Evolutionary conservation across 2,113 vertebrate species (phyloP), one percentile per base, ranked within the genome.

Genomic region (Saccopteryx bilineata): DNA sequence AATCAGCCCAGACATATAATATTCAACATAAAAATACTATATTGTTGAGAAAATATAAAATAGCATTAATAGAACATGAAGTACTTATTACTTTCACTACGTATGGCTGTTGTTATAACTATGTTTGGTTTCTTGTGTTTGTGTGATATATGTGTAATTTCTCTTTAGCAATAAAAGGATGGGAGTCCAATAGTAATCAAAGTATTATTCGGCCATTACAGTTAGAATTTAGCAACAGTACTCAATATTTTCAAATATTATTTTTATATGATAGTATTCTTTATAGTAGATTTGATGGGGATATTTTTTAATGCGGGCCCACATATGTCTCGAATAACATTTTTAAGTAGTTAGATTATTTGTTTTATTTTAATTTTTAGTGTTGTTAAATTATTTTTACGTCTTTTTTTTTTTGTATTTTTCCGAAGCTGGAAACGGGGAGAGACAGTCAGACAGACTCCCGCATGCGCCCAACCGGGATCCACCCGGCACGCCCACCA

Each of bases 331-430:
- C 1, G 65, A 46, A 87, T 5, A 71, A 28, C 82, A 33, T 39
- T 93, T 85, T 33, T 76, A 69, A 90, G 52, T 87, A 68, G 7
- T 23, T 66, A 48, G 39, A 60, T 5, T 52, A 19, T 60, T 54
- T 68, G 4, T 71, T 39, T 60, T 66, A 48, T 65, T 79, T 87
- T 87, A 86, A 63, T 66, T 68, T 79, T 85, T 48, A 23, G 2
- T 92, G 78, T 15, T 54, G 31, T 31, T 69, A 74, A n/a, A 95
- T 87, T 7, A 74, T 46, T 76, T 90, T 93, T 68, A 89, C 3
- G 39, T 39, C 39, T 39, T 39, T 39, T 39, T 39, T 39, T 39
- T 39, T 39, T 39, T 39, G 39, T 39, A 39, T 39, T 39, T 39
- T 39, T 39, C 39, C 3, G 39, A 39, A 39, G 39, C 39, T 39